Evolutionary conservation across 2,113 vertebrate genomes (phyloP), one percentile per base, ranked within the genome.

Genomic region (Megatriorchis doriae): DNA sequence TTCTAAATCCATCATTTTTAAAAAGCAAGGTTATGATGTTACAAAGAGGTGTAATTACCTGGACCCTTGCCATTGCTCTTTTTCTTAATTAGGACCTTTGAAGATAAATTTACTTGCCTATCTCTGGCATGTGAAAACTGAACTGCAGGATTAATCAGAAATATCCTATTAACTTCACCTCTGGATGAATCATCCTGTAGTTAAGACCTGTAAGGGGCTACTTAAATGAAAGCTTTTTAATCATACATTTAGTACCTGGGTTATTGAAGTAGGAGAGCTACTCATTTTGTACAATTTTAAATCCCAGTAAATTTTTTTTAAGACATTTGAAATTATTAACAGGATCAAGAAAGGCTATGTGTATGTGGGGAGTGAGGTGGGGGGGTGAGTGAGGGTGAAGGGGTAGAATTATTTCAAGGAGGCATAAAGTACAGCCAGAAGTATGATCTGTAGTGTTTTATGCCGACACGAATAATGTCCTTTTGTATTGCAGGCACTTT

Each of bases 181-280:
- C 19, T 11, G 5, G 68, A 52, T 66, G 72, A 96, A 86, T 96
- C 15, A 65, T 86, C 53, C 16, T 74, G 52, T 43, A 94, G 79
- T 93, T 93, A 86, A 96, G 81, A 83, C 42, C 84, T 94, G 52
- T 53, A 96, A 91, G 42, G 36, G 72, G 86, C 88, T 79, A 88
- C 31, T 97, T 86, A 91, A 96, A 91, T 59, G 47, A 92, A 91
- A 97, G 63, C 15, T 84, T 97, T 97, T 97, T 87, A 96, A 96
- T 97, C 86, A 87, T 61, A 82, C 5, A 53, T 91, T 86, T 95
- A 96, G 50, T 81, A 86, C 38, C 66, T 36, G 19, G 32, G 16
- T 72, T 95, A 84, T 52, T 96, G 73, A 97, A 96, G 95, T 47
- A 91, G 59, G 88, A 96, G 25, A 96, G 10, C 68, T 87, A 94